Evolutionary conservation across 1,140 invertebrate species (phyloP).

Genomic region (Drosophila pandora): DNA sequence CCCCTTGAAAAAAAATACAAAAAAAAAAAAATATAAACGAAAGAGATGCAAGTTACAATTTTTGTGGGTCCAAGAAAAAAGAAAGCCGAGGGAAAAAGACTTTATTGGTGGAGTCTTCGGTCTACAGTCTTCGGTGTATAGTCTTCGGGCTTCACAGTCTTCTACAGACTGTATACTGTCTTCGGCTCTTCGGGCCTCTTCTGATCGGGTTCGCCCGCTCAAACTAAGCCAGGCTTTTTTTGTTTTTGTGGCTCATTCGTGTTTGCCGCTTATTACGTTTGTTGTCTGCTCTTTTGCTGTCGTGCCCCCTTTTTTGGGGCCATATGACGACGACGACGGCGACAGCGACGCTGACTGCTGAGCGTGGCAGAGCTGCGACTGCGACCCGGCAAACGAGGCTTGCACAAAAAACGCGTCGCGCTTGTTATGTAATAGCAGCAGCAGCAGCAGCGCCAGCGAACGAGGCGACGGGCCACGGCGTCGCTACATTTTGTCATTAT

Average conservation of each 20-base stretch:
- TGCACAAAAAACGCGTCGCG: slow-evolving; percentile 74
- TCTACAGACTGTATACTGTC: background rate
- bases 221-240: slow-evolving; percentile 55
- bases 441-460: slow-evolving; percentile 38
- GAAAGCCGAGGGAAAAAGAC: slow-evolving; percentile 45
- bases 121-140: slow-evolving; percentile 6
- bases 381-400: slow-evolving; percentile 34
- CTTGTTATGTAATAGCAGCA: slow-evolving; percentile 68
- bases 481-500: slow-evolving; percentile 68
- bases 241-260: slow-evolving; percentile 30
- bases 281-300: slow-evolving; percentile 48
- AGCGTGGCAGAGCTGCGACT: slow-evolving; percentile 7
- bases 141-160: slow-evolving; percentile 8
- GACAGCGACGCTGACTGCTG: slow-evolving; percentile 14
- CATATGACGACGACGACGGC: slow-evolving; percentile 58
- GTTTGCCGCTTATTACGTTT: slow-evolving; percentile 69
- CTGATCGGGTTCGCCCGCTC: slow-evolving; percentile 15
- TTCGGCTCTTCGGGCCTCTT: slow-evolving; percentile 8
- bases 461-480: slow-evolving; percentile 30
- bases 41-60: slow-evolving; percentile 44
- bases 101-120: slow-evolving; percentile 16
- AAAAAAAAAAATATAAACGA: background rate
- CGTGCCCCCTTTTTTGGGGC: slow-evolving; percentile 79
- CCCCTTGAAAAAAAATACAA: slow-evolving; percentile 37
- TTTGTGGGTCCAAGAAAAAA: slow-evolving; percentile 33